These are phyloP conservation scores for Terrapene triunguis DNA, from an alignment of 2,113 vertebrate species.

Conservation along the genomic window DNA sequence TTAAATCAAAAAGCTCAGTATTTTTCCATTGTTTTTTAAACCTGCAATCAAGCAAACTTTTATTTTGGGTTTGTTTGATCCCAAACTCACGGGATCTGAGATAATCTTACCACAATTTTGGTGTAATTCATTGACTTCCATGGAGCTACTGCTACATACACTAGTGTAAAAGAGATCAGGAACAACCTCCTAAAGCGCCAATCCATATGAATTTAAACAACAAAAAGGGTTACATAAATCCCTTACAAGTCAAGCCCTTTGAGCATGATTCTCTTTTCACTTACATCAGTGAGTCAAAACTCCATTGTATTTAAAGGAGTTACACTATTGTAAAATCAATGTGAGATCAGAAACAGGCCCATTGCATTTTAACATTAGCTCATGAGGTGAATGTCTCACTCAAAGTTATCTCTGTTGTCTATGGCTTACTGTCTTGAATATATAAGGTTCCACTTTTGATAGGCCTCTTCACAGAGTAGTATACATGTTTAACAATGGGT, in stretches of 20 bases:
- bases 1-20: background rate
- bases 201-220: background rate
- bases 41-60: background rate
- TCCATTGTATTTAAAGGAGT: background rate
- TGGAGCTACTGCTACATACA: background rate
- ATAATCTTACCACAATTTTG: background rate
- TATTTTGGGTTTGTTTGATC: background rate
- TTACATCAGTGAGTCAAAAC: background rate
- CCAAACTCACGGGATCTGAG: accelerated
- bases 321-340: background rate
- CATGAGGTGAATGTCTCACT: background rate
- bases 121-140: background rate
- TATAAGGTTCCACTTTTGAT: background rate
- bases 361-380: background rate
- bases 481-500: background rate
- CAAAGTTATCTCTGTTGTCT: background rate
- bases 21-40: accelerated
- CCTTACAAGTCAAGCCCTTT: background rate
- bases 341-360: background rate
- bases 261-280: background rate
- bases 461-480: background rate
- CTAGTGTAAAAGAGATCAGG: background rate
- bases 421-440: background rate
- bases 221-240: background rate
- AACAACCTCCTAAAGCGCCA: background rate